Conservation (phyloP, 2,797 vertebrate genomes). For the Pelochelys cantorii region DNA sequence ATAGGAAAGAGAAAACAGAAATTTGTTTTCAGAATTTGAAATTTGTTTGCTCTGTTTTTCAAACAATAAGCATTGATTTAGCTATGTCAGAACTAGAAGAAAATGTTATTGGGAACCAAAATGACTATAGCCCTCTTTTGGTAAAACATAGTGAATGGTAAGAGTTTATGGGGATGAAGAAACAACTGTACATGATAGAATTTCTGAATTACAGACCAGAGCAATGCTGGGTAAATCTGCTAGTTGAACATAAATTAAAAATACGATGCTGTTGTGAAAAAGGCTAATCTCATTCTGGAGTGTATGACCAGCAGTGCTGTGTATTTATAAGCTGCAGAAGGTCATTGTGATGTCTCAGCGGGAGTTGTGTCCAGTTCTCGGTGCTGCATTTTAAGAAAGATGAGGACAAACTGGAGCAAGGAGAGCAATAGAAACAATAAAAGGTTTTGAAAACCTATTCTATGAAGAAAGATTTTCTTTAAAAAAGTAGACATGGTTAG, state of each 20-base stretch:
- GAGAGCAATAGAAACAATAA: background rate
- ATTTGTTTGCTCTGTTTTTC: too few relatives aligned
- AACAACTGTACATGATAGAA: too few relatives aligned
- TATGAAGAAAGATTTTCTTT: background rate
- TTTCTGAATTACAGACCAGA: too few relatives aligned
- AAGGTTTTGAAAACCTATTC: background rate
- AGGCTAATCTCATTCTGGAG: background rate
- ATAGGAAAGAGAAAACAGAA: too few relatives aligned
- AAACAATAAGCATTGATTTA: too few relatives aligned
- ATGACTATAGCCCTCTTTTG: too few relatives aligned
- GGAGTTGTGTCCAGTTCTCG: background rate
- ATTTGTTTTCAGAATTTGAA: too few relatives aligned
- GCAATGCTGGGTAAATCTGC: too few relatives aligned
- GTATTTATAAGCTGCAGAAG: background rate
- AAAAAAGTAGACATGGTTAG: background rate
- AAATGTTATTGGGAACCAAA: too few relatives aligned
- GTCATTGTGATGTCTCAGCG: background rate
- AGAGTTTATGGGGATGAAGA: too few relatives aligned
- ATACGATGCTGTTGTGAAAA: background rate
- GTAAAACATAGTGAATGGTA: too few relatives aligned
- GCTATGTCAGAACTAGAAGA: too few relatives aligned
- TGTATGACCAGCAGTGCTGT: background rate
- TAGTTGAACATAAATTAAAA: background rate
- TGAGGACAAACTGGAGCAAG: background rate
- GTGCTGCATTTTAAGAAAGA: background rate